These are phyloP conservation scores for Peromyscus melanophrys DNA, from an alignment of 2,797 vertebrate genomes.

Conservation along the genomic window DNA sequence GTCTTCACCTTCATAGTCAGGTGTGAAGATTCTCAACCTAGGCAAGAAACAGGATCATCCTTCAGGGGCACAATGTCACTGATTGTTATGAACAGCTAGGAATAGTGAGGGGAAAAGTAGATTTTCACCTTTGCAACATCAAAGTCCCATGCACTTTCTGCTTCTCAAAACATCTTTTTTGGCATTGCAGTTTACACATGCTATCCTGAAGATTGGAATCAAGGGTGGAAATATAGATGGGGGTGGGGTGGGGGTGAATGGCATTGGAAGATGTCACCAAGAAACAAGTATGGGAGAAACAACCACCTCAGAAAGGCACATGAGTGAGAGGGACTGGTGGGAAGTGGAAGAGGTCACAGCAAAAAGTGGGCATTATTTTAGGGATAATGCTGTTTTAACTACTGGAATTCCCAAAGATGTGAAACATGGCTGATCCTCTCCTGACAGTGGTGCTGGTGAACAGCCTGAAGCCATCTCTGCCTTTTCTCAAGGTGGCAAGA, in stretches of 20 bases:
- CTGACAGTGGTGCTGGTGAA: rapidly evolving
- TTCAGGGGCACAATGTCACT: not conserved
- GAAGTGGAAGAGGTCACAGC: not conserved
- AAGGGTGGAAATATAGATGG: not conserved
- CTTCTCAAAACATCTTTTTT: not conserved
- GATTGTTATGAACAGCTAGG: not conserved
- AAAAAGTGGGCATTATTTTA: not conserved
- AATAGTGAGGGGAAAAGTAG: not conserved
- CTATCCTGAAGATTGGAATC: not conserved
- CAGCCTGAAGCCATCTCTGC: not conserved
- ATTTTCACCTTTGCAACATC: not conserved
- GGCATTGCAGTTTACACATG: not conserved
- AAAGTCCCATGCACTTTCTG: not conserved
- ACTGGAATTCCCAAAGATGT: not conserved
- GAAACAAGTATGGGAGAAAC: not conserved
- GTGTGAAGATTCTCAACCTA: not conserved
- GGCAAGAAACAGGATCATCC: not conserved
- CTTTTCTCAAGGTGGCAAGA: not conserved
- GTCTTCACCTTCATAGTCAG: not conserved
- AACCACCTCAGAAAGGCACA: not conserved
- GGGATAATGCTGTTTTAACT: not conserved
- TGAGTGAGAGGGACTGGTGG: not conserved
- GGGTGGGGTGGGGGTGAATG: not conserved
- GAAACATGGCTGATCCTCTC: not conserved
- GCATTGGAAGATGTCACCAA: not conserved